These are phyloP conservation scores for Aphelocoma californica DNA, from an alignment of 2,797 vertebrate genomes.

Conservation along the genomic window DNA sequence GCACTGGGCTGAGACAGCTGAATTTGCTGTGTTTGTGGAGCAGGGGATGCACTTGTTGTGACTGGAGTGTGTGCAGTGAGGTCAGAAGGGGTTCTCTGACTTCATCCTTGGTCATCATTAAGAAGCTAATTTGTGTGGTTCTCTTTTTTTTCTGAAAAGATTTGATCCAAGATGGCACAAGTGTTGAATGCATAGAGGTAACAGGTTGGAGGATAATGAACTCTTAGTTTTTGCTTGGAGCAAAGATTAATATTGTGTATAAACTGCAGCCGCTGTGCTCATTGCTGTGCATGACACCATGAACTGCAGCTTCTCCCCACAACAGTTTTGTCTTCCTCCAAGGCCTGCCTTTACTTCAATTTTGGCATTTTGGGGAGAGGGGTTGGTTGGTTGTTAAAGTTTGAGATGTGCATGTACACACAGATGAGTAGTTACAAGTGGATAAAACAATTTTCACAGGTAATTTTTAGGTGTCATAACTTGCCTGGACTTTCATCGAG, in stretches of 20 bases:
- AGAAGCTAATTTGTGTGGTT: not conserved
- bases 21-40: not conserved
- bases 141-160: not conserved
- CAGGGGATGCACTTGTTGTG: not conserved
- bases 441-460: not conserved
- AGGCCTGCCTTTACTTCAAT: not conserved
- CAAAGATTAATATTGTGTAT: not conserved
- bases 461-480: not conserved
- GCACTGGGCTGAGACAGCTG: not conserved
- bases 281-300: accelerated
- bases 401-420: not conserved
- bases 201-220: not conserved
- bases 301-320: not conserved
- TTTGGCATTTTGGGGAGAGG: not conserved
- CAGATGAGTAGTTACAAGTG: not conserved
- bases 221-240: not conserved
- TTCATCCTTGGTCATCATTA: accelerated
- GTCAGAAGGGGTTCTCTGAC: not conserved
- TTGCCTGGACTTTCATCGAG: not conserved
- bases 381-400: not conserved
- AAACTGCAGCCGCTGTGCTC: not conserved
- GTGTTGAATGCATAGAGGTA: not conserved
- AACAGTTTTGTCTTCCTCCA: not conserved
- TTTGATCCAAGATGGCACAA: not conserved
- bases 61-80: not conserved